phyloP scores from a whole-genome alignment of 2,888 invertebrate species.

The Tortrix viridana region DNA sequence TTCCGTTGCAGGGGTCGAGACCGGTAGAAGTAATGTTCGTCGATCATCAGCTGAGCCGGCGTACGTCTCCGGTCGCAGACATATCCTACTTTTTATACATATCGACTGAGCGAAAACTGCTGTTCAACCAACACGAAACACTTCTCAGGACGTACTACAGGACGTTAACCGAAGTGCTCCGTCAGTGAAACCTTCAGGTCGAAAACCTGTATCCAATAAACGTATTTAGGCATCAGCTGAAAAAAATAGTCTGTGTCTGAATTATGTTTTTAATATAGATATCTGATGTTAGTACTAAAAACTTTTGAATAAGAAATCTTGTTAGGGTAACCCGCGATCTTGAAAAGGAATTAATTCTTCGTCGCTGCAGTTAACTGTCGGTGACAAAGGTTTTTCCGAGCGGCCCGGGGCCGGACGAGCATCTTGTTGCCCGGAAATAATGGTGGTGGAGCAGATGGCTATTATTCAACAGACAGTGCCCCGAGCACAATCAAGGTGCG shows the following conservation, averaged over 20 bases:
- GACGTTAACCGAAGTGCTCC: slow-evolving; percentile 63
- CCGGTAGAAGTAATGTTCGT: slow-evolving; percentile 64
- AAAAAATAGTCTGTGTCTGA: slow-evolving; percentile 34
- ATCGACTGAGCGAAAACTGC: slow-evolving; percentile 60
- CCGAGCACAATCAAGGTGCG: slow-evolving; percentile 30
- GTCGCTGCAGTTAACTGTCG: slow-evolving; percentile 68
- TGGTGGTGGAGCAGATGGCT: slow-evolving; percentile 53
- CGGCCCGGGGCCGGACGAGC: slow-evolving; percentile 50
- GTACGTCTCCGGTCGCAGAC: slow-evolving; percentile 67
- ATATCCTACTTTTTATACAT: slow-evolving; percentile 68
- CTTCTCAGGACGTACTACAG: slow-evolving; percentile 64
- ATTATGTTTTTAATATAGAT: not conserved
- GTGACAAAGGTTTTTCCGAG: slow-evolving; percentile 65
- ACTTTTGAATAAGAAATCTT: slow-evolving; percentile 37
- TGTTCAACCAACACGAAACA: slow-evolving; percentile 56
- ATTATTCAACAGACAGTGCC: slow-evolving; percentile 43
- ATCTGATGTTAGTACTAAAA: not conserved
- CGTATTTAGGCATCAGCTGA: slow-evolving; percentile 61
- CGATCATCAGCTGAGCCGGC: slow-evolving; percentile 63
- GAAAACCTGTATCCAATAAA: slow-evolving; percentile 58
- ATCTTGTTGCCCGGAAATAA: slow-evolving; percentile 63
- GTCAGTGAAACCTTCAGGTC: slow-evolving; percentile 60
- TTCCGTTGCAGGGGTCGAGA: slow-evolving; percentile 58
- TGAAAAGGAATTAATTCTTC: slow-evolving; percentile 62
- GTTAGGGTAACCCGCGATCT: slow-evolving; percentile 40